These are phyloP conservation scores for Manis pentadactyla DNA, from an alignment of 2,797 vertebrate genomes.

Conservation along the genomic window DNA sequence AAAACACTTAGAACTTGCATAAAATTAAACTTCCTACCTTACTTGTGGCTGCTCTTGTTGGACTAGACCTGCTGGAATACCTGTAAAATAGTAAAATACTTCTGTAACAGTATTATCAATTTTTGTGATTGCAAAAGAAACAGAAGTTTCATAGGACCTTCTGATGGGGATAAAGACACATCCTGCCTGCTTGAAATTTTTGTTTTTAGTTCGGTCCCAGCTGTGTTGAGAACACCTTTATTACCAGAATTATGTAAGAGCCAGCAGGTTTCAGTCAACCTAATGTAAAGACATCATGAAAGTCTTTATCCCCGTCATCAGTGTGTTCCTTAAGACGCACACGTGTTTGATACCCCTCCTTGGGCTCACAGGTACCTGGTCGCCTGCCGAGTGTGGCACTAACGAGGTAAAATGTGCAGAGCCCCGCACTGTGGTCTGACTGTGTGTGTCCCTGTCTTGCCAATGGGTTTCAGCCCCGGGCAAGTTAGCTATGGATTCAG, in stretches of 20 bases:
- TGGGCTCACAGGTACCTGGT: not conserved
- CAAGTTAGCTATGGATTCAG: no score
- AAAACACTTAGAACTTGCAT: not conserved
- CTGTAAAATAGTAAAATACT: not conserved
- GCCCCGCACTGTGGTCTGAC: not conserved
- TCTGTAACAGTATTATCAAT: not conserved
- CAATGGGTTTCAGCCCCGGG: no score
- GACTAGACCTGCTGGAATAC: not conserved
- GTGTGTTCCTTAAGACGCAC: not conserved
- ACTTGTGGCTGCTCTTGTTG: not conserved
- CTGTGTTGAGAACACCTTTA: not conserved
- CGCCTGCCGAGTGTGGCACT: no score
- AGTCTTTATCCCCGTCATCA: not conserved
- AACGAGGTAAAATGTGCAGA: not conserved
- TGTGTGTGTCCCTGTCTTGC: not conserved
- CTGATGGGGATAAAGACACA: not conserved
- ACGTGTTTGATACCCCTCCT: no score
- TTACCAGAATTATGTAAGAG: not conserved
- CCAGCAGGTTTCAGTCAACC: not conserved
- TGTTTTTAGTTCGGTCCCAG: not conserved
- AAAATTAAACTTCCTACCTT: not conserved
- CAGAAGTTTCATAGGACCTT: not conserved
- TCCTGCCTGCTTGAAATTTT: not conserved
- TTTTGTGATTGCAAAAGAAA: not conserved
- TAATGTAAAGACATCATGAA: not conserved